These are phyloP conservation scores for Bombylius discolor DNA, from an alignment of 2,888 invertebrate species.

Conservation along the genomic window DNA sequence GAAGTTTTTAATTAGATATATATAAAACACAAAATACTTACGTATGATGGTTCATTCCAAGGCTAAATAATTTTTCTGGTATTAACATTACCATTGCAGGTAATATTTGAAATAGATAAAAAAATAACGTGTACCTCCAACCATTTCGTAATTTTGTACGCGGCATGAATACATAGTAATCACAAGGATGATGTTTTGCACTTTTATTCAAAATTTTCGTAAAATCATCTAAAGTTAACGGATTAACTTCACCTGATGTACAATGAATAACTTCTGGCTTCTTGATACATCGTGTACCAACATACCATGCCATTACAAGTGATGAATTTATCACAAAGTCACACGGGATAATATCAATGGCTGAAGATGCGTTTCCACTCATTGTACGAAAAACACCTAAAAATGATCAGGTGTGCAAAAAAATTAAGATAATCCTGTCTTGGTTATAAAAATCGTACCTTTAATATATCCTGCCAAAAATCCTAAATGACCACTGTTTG, in stretches of 20 bases:
- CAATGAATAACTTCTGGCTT: slow-evolving; percentile 36
- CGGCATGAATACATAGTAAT: slow-evolving; percentile 35
- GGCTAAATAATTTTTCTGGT: slow-evolving; percentile 32
- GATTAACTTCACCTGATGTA: slow-evolving; percentile 37
- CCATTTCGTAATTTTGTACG: slow-evolving; percentile 32
- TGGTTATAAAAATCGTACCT: slow-evolving; percentile 25
- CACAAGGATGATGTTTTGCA: slow-evolving; percentile 33
- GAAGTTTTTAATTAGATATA: no score
- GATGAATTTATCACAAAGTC: slow-evolving; percentile 36
- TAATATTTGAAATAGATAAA: slow-evolving; percentile 33
- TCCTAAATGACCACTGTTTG: slow-evolving; percentile 56
- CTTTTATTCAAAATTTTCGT: slow-evolving; percentile 29
- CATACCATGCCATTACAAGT: slow-evolving; percentile 35
- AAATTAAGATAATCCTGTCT: no score
- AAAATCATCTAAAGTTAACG: slow-evolving; percentile 29
- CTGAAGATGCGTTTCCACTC: slow-evolving; percentile 29
- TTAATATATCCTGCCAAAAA: slow-evolving; percentile 47
- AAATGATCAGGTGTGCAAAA: neutral
- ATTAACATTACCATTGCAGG: slow-evolving; percentile 32
- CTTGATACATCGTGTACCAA: slow-evolving; percentile 29
- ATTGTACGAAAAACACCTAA: slow-evolving; percentile 33
- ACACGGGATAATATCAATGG: slow-evolving; percentile 36
- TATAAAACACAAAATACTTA: no score
- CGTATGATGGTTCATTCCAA: slow-evolving; percentile 36
- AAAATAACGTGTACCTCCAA: slow-evolving; percentile 34